A percentile compares a stretch with the other conserved stretches of the same genome.
phyloP scores from a whole-genome alignment of 2,888 invertebrate species.

The Hydropsyche betteni region DNA sequence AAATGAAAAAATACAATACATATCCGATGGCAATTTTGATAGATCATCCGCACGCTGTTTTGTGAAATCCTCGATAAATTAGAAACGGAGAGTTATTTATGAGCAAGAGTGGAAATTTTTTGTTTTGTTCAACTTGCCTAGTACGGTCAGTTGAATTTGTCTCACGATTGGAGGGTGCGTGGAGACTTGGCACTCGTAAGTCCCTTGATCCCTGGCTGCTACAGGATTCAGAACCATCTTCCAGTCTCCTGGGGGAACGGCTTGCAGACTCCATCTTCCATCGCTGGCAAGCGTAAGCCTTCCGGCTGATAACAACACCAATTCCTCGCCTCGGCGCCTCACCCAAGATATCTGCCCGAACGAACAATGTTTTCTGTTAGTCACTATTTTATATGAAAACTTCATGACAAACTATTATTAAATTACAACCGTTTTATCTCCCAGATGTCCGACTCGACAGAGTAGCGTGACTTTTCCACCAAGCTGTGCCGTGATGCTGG shows the following conservation, averaged over 20 bases:
- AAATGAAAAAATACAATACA: conserved; percentile 1
- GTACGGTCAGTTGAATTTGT: conserved; percentile 74
- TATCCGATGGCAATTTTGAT: conserved; percentile 1
- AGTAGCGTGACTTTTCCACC: conserved; percentile 72
- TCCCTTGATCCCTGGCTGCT: conserved; percentile 79
- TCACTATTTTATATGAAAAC: too few species aligned
- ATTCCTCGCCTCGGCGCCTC: conserved; percentile 71
- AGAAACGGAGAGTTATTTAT: too few species aligned
- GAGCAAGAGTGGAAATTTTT: too few species aligned
- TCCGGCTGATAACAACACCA: conserved; percentile 76
- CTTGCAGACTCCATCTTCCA: conserved; percentile 74
- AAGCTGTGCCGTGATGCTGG: conserved; percentile 74
- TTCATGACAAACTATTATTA: neutral
- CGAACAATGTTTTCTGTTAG: conserved; percentile 2
- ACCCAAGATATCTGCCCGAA: conserved; percentile 73
- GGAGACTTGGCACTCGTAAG: conserved; percentile 83
- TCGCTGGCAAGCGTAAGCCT: conserved; percentile 71
- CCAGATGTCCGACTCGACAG: conserved; percentile 74
- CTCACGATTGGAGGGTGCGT: conserved; percentile 78
- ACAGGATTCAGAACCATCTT: conserved; percentile 77
- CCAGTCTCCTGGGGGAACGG: conserved; percentile 81
- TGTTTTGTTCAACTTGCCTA: conserved; percentile 67
- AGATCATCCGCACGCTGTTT: neutral
- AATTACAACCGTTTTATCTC: conserved; percentile 70
- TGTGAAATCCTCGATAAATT: neutral